phyloP scores from a whole-genome alignment of 2,113 vertebrate genomes.

The Tetrao urogallus region DNA sequence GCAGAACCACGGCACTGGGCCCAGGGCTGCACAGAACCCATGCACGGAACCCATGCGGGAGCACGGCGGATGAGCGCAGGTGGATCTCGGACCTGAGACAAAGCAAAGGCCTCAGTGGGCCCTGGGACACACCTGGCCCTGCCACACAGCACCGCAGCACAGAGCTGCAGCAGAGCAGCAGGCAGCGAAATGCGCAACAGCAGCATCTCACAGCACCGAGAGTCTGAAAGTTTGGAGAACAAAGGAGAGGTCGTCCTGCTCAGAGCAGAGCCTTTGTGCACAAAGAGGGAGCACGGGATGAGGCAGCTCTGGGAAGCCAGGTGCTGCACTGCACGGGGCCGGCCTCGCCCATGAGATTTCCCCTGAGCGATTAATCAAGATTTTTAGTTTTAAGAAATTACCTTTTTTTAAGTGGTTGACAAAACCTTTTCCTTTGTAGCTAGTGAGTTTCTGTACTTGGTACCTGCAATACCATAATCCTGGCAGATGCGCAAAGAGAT shows the following conservation, averaged over 20 bases:
- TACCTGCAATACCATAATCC: not conserved
- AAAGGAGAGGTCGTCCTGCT: not conserved
- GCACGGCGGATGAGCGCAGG: not conserved
- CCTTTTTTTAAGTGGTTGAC: not conserved
- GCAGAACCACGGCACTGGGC: not conserved
- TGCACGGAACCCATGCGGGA: not conserved
- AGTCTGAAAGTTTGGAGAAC: not conserved
- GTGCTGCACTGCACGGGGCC: not conserved
- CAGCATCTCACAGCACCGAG: not conserved
- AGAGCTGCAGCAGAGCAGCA: not conserved
- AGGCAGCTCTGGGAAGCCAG: not conserved
- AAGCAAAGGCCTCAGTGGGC: not conserved
- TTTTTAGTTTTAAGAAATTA: not conserved
- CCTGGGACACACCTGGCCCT: too few relatives aligned
- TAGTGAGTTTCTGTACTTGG: not conserved
- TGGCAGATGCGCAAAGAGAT: accelerated
- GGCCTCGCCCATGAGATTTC: accelerated
- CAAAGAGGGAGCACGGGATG: not conserved
- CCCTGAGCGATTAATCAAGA: not conserved
- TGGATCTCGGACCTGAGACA: not conserved
- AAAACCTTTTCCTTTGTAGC: not conserved
- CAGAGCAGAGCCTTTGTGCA: not conserved
- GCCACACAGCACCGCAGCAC: not conserved
- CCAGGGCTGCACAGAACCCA: too few relatives aligned
- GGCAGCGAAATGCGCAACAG: not conserved